These are phyloP conservation scores for Hylia prasina DNA, from an alignment of 2,113 vertebrate genomes.

Conservation along the genomic window DNA sequence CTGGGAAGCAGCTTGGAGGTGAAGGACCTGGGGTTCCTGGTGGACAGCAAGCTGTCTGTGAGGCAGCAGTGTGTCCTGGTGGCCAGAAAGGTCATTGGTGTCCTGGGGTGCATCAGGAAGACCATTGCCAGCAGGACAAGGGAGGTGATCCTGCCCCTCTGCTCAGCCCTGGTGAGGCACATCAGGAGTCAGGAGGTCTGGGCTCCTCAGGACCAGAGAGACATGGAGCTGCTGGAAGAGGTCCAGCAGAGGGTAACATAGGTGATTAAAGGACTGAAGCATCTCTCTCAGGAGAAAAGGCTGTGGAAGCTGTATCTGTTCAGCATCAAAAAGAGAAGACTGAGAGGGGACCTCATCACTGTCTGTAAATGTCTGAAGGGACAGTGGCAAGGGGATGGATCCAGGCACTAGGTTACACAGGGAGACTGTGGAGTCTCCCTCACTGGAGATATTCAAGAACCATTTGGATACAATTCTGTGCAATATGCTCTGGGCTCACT, in stretches of 20 bases:
- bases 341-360: neutral
- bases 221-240: fast-evolving
- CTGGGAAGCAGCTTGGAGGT: neutral
- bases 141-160: neutral
- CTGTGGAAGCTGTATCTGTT: neutral
- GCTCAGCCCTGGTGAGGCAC: neutral
- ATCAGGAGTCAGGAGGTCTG: neutral
- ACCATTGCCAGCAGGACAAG: fast-evolving
- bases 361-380: neutral
- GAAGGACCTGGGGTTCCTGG: neutral
- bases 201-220: neutral
- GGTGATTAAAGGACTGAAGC: fast-evolving
- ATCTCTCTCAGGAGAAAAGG: neutral
- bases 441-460: neutral
- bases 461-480: neutral
- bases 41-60: neutral
- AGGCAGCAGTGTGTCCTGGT: neutral
- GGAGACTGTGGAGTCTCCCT: neutral
- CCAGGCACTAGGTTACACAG: neutral
- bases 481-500: neutral
- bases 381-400: neutral
- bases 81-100: neutral
- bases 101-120: neutral
- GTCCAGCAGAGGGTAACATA: fast-evolving
- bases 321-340: neutral